phyloP scores from a whole-genome alignment of 1,140 invertebrate species.

The Pentalonia nigronervosa region DNA sequence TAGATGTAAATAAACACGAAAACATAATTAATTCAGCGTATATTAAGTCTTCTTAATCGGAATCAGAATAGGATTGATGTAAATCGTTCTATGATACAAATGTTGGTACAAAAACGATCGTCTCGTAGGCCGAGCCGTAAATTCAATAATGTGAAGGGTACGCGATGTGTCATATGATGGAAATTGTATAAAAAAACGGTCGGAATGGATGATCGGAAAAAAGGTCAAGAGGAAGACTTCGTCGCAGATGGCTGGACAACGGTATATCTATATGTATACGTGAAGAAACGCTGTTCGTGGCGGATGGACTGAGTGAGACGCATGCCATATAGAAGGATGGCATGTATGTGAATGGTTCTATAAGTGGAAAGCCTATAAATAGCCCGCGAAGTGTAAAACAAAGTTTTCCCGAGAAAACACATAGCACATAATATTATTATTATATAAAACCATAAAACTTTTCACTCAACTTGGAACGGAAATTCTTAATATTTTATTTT shows the following conservation, averaged over 20 bases:
- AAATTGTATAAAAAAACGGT: not conserved
- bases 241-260: not conserved
- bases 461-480: not conserved
- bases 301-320: not conserved
- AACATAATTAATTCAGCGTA: not conserved
- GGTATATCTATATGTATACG: not conserved
- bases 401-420: not conserved
- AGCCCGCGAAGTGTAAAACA: not conserved
- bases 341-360: not conserved
- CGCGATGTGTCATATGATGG: not conserved
- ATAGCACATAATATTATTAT: not conserved
- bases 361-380: not conserved
- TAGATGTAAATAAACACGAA: not conserved
- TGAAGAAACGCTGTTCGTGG: not conserved
- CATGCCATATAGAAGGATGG: not conserved
- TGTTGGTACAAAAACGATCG: not conserved
- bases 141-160: not conserved
- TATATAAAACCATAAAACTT: not conserved
- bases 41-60: not conserved
- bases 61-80: not conserved
- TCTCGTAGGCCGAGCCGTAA: not conserved
- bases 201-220: not conserved
- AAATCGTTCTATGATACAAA: not conserved
- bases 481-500: not conserved
- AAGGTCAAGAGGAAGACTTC: too few species aligned